Evolutionary conservation across 92 coral and sea anemone genomes (phyloP).

Genomic region (Diadumene lineata): DNA sequence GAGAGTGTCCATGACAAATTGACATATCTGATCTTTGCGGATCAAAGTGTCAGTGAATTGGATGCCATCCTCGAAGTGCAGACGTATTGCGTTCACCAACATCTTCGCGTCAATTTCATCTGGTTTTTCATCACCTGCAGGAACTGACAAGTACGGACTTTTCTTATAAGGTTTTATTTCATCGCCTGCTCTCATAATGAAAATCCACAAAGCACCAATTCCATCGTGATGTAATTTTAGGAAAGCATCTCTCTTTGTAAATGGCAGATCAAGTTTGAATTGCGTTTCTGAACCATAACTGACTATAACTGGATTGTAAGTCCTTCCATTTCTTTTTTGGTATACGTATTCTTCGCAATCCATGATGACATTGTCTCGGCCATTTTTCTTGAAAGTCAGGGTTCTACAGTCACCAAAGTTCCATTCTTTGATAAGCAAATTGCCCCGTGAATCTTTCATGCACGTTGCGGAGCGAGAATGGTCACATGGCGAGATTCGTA

Average conservation of each 20-base stretch:
- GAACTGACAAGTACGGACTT: neutral
- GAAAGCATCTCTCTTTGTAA: neutral
- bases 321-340: neutral
- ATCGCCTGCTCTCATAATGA: neutral
- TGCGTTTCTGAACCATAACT: neutral
- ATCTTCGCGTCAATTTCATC: neutral
- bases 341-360: neutral
- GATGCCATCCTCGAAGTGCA: neutral
- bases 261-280: conserved; percentile 14
- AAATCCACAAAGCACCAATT: neutral
- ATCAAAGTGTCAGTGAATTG: neutral
- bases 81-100: neutral
- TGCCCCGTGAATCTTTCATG: neutral
- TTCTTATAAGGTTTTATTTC: neutral
- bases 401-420: neutral
- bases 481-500: neutral
- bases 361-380: neutral
- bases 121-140: neutral
- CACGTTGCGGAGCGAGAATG: neutral
- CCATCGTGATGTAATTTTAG: neutral
- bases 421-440: neutral
- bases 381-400: conserved; percentile 5
- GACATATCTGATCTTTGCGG: neutral
- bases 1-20: neutral
- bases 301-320: neutral